Base-by-base conservation (phyloP, 2,888 invertebrate species). In the Mythimna lalbum region DNA sequence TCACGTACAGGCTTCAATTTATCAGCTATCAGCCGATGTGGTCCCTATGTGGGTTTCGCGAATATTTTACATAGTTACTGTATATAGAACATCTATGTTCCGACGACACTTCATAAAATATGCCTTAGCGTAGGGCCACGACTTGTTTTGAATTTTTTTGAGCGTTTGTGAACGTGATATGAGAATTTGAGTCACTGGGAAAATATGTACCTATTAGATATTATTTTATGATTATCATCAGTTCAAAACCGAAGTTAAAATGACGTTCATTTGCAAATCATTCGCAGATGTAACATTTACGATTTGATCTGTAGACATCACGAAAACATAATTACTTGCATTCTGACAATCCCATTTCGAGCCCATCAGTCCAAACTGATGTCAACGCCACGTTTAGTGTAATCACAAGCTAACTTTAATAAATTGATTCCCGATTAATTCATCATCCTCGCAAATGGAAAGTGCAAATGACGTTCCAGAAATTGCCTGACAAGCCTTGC, bases 1-100 rank as follows among this genome's bases (percentile, higher is more conserved):
- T 84, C 83, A 83, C 83, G 83, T 85, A 85, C 83, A 80, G 63
- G 75, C 83, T 80, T 85, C 85, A 83, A 83, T 85, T 83, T 85
- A 84, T 83, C 83, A 83, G 83, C 83, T 75, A 84, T 84, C 85
- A 77, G 62, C 55, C 80, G 72, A 73, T 82, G 74, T 69, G 75
- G 73, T 63, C 70, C 63, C 60, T 78, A 52, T 81, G 63, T 76
- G 73, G 85, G 74, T 75, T 73, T 73, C 73, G 78, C 65, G 72
- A 61, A 69, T 72, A 73, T 75, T 80, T 66, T 73, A 83, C 77
- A 73, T 73, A 75, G 68, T 62, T 65, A 57, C 59, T 69, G 56
- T 62, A 76, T 68, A 61, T 65, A 57, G 23, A 50, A 66, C 53
- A 62, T 52, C 69, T 66, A 52, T 60, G 63, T 43, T 49, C 19